A percentile compares a stretch with the other conserved stretches of the same genome.
Conservation (phyloP, 1,140 invertebrate species). For the Eueides isabella region DNA sequence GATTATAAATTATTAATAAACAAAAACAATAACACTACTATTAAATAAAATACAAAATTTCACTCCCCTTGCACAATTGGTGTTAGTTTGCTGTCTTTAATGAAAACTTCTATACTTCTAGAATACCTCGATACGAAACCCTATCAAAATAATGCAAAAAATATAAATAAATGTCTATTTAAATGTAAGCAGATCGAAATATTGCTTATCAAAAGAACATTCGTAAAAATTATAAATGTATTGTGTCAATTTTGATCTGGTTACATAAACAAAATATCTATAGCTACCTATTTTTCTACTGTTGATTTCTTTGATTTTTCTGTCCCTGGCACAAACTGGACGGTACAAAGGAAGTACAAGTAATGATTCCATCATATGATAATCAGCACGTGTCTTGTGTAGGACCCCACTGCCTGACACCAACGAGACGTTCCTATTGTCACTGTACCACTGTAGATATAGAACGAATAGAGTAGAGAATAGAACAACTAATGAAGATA, state of each 20-base stretch:
- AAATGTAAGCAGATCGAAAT: background rate
- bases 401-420: conserved; percentile 68
- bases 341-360: conserved; percentile 78
- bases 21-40: conserved; percentile 6
- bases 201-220: no score
- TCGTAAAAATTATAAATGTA: no score
- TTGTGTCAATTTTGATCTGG: conserved; percentile 20
- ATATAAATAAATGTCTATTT: background rate
- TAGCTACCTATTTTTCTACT: conserved; percentile 53
- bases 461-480: conserved; percentile 49
- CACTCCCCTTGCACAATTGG: background rate
- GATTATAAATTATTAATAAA: background rate
- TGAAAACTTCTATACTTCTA: background rate
- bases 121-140: background rate
- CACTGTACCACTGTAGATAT: conserved; percentile 65
- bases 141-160: background rate
- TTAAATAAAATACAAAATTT: background rate
- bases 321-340: conserved; percentile 75
- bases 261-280: conserved; percentile 23
- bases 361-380: conserved; percentile 76
- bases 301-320: conserved; percentile 72
- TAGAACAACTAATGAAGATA: conserved; percentile 51
- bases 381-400: conserved; percentile 77
- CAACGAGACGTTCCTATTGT: conserved; percentile 59
- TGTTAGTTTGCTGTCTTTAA: background rate